A percentile compares a stretch with the other conserved stretches of the same genome.
Conservation (phyloP, 2,797 vertebrate genomes). For the Pipistrellus nathusii region DNA sequence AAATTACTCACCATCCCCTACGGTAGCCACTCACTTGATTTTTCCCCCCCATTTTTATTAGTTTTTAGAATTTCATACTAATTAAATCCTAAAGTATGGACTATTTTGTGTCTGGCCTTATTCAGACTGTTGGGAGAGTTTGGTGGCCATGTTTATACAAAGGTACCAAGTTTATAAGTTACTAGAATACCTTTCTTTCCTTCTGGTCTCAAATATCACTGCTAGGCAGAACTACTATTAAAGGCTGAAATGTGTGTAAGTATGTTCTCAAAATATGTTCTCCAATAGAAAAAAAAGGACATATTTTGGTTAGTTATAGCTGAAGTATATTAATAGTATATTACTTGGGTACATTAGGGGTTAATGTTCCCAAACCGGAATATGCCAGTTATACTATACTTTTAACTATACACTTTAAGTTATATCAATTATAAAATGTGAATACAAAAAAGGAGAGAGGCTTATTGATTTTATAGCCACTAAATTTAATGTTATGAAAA, state of each 20-base stretch:
- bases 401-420: constrained; percentile 25
- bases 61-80: constrained; percentile 43
- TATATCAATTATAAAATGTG: background rate
- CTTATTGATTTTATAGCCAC: background rate
- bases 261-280: background rate
- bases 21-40: background rate
- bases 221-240: background rate
- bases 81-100: background rate
- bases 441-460: background rate
- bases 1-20: background rate
- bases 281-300: background rate
- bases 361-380: background rate
- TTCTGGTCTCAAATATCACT: background rate
- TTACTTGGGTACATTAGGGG: background rate
- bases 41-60: background rate
- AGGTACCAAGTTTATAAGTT: constrained; percentile 7
- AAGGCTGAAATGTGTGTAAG: background rate
- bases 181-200: background rate
- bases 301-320: background rate
- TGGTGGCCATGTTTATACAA: background rate
- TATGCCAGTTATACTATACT: background rate
- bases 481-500: constrained; percentile 22
- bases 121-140: background rate
- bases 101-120: background rate
- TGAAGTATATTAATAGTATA: background rate